Conservation (phyloP, 2,888 invertebrate species). For the Synergus gifuensis region DNA sequence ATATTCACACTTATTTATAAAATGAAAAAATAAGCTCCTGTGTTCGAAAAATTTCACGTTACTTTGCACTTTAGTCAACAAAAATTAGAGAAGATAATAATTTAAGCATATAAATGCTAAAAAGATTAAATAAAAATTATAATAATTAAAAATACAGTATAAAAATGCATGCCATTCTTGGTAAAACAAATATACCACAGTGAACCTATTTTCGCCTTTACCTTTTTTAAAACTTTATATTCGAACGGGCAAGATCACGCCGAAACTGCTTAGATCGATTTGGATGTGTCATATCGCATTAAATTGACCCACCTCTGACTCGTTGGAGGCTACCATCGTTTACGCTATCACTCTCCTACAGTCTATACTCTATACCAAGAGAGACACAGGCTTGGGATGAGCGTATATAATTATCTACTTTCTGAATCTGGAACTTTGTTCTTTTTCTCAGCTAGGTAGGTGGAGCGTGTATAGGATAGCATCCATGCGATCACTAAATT, state of each 20-base stretch:
- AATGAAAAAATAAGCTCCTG: too few species aligned
- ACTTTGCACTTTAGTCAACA: too few species aligned
- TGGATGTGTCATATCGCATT: slow-evolving; percentile 36
- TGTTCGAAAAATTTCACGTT: too few species aligned
- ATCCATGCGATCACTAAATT: slow-evolving; percentile 68
- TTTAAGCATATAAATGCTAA: too few species aligned
- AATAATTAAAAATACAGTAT: too few species aligned
- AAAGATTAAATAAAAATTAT: too few species aligned
- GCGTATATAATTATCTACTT: slow-evolving; percentile 22
- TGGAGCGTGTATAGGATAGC: slow-evolving; percentile 14
- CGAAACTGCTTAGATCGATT: slow-evolving; percentile 34
- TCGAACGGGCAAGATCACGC: slow-evolving; percentile 13
- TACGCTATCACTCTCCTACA: slow-evolving; percentile 4
- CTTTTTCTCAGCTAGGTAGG: slow-evolving; percentile 11
- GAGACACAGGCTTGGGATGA: neutral
- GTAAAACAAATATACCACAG: too few species aligned
- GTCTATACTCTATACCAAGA: too few species aligned
- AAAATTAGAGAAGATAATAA: too few species aligned
- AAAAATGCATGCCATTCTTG: too few species aligned
- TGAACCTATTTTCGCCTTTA: neutral
- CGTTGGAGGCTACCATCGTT: slow-evolving; percentile 30
- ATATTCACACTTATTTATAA: too few species aligned
- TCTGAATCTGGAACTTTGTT: slow-evolving; percentile 30
- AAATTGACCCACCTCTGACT: slow-evolving; percentile 29
- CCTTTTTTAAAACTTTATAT: neutral